These are phyloP conservation scores for Platyura marginata DNA, from an alignment of 1,140 invertebrate genomes.

Conservation along the genomic window DNA sequence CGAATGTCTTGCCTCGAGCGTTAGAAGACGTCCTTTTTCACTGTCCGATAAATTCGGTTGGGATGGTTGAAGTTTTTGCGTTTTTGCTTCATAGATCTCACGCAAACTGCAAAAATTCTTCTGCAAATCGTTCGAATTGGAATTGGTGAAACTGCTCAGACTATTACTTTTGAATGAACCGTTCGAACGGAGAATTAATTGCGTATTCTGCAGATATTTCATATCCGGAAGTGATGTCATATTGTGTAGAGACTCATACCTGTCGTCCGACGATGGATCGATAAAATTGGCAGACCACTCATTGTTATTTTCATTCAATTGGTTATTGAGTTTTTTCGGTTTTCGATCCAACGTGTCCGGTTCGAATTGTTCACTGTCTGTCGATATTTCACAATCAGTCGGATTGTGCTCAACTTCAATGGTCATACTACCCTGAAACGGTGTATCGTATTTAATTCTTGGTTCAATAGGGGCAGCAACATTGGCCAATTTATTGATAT, in stretches of 20 bases:
- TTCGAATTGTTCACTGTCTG: constrained; percentile 47
- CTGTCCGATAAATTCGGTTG: constrained; percentile 10
- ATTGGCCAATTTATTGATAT: background rate
- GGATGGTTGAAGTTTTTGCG: constrained; percentile 12
- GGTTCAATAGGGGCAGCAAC: constrained; percentile 8
- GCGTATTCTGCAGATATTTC: constrained; percentile 6
- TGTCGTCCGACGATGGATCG: constrained; percentile 33
- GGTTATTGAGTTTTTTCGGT: constrained; percentile 38
- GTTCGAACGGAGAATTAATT: constrained; percentile 13
- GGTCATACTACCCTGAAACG: constrained; percentile 27
- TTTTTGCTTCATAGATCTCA: constrained; percentile 48
- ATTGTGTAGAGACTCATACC: constrained; percentile 19
- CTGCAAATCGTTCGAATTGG: background rate
- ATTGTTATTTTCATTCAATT: constrained; percentile 4
- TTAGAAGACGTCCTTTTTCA: constrained; percentile 32
- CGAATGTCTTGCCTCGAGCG: constrained; percentile 43
- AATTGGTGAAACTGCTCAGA: background rate
- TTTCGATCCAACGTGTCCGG: constrained; percentile 71
- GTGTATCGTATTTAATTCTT: constrained; percentile 22
- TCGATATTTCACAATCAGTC: constrained; percentile 17
- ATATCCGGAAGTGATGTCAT: constrained; percentile 11
- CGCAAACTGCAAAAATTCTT: constrained; percentile 42
- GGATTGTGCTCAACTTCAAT: constrained; percentile 48
- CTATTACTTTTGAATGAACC: constrained; percentile 16
- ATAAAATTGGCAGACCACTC: constrained; percentile 26